Evolutionary conservation across 2,113 vertebrate genomes (phyloP), one percentile per base, ranked within the genome.

Genomic region (Myiozetetes cayanensis): DNA sequence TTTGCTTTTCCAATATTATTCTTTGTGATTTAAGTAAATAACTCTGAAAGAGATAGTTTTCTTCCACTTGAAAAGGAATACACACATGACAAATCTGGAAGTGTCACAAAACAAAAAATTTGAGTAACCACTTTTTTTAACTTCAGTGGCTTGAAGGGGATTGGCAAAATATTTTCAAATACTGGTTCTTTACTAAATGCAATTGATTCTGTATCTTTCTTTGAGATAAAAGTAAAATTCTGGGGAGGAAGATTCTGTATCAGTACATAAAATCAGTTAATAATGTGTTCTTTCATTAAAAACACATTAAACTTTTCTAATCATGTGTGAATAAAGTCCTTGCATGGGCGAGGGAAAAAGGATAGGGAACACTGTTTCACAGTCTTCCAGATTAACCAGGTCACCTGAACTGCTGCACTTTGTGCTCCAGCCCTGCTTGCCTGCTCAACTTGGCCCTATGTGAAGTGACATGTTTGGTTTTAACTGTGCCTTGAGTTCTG

Each of bases 371-470:
- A 16, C 6, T 49, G 15, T 41, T 84, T 37, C n/a, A 43, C 7
- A 72, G 65, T 65, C 61, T 55, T 75, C 33, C 33, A 73, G 72
- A 80, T 53, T 62, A 66, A 41, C 8, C 10, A 66, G 20, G 70
- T 77, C 41, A 24, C 37, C 27, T 46, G 56, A 85, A 22, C 37
- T 28, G 13, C 31, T 73, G 10, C 53, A 9, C 6, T 70, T 74
- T 22, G 19, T 35, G 6, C 6, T 66, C n/a, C 33, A 71, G 35
- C 18, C 30, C 25, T 75, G 17, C 52, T 55, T 68, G 23, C 28
- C 31, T 35, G 9, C 10, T 67, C 0, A 0, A 9, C 25, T 19
- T 19, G 28, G 19, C 21, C 11, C 27, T 41, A 12, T 50, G 37
- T 2, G 8, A 87, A 63, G 30, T 19, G 61, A 8, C 6, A 10